Conservation (phyloP, 2,113 vertebrate species). For the Vireo altiloquus region DNA sequence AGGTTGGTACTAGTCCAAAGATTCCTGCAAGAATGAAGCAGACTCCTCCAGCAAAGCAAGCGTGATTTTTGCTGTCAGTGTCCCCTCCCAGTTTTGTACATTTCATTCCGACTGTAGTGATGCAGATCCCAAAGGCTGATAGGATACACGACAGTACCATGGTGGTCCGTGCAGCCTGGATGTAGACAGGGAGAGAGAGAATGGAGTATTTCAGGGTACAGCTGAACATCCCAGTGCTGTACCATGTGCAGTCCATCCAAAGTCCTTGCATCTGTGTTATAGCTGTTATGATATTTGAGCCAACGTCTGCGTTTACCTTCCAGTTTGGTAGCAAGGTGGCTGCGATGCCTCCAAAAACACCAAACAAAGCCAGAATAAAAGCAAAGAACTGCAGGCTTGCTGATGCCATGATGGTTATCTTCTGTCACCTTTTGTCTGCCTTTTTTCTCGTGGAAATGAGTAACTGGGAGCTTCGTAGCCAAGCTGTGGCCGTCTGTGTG, state of each 20-base stretch:
- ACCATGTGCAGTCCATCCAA: constrained; percentile 99
- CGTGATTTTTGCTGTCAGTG: constrained; percentile 79
- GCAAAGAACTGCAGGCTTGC: constrained; percentile 89
- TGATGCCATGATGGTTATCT: constrained; percentile 80
- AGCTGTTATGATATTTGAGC: constrained; percentile 89
- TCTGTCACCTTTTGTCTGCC: constrained; percentile 43
- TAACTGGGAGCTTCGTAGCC: constrained; percentile 51
- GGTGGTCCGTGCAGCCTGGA: constrained; percentile 89
- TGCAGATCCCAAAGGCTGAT: constrained; percentile 85
- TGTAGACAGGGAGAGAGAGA: constrained; percentile 85
- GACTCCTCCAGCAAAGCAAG: constrained; percentile 83
- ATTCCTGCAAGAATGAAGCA: constrained; percentile 85
- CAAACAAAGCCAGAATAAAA: constrained; percentile 85
- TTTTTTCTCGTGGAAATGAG: constrained; percentile 44
- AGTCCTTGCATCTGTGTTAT: constrained; percentile 91
- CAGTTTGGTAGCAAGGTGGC: constrained; percentile 93
- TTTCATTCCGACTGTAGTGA: constrained; percentile 86
- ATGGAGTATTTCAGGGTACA: constrained; percentile 88
- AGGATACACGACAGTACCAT: constrained; percentile 93
- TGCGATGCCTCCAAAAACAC: constrained; percentile 82
- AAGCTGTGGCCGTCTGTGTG: constrained; percentile 66
- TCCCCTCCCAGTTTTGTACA: constrained; percentile 89
- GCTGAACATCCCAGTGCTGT: constrained; percentile 97
- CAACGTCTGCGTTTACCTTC: constrained; percentile 88
- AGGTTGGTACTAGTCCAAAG: constrained; percentile 85